Evolutionary conservation across 2,797 vertebrate genomes (phyloP).

Genomic region (Mormyrus hasselquistii): DNA sequence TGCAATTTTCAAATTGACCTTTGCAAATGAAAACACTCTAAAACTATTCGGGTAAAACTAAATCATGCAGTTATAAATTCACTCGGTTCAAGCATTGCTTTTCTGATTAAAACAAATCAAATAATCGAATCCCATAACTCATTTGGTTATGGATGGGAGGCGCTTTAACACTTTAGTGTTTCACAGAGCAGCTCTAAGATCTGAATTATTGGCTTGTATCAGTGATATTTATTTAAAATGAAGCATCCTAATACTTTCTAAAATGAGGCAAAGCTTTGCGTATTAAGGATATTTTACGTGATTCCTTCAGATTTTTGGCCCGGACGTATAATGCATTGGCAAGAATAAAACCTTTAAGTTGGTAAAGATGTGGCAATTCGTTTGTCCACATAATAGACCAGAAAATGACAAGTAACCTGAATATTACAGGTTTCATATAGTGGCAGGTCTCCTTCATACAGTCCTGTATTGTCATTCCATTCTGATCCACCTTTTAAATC

Average conservation of each 20-base stretch:
- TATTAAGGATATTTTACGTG: neutral
- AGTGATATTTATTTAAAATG: neutral
- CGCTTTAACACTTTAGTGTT: neutral
- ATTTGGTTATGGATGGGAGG: neutral
- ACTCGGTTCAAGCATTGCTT: neutral
- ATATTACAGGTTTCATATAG: conserved; percentile 1
- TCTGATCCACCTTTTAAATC: conserved; percentile 62
- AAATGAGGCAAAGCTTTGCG: neutral
- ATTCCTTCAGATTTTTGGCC: neutral
- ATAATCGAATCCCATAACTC: neutral
- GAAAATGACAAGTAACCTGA: neutral
- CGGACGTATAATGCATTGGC: neutral
- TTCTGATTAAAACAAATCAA: neutral
- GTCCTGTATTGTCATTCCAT: conserved; percentile 62
- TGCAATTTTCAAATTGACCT: neutral
- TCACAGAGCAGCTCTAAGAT: neutral
- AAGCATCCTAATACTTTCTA: neutral
- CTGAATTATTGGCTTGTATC: neutral
- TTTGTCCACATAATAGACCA: neutral
- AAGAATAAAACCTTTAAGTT: neutral
- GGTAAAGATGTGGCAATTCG: neutral
- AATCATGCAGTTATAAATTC: neutral
- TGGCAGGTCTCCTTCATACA: conserved; percentile 30
- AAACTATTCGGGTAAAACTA: neutral
- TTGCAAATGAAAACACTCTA: neutral